These are phyloP conservation scores for Brachyhypopomus gauderio DNA, from an alignment of 2,113 vertebrate species.

Conservation along the genomic window DNA sequence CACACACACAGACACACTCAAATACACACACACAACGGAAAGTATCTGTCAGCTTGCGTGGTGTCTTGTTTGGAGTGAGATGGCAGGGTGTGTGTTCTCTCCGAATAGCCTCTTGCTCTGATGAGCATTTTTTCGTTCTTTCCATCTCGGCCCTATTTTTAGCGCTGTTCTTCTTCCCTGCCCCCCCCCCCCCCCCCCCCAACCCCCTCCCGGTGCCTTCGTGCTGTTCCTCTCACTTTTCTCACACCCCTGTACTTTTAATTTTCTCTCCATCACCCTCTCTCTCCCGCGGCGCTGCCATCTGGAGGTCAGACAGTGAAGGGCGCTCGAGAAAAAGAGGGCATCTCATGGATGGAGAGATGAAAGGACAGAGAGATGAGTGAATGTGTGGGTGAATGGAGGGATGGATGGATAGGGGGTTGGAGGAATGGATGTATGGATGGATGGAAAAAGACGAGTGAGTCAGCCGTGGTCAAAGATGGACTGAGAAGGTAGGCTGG, in stretches of 20 bases:
- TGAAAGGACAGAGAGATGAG: background rate
- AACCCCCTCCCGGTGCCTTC: constrained; percentile 46
- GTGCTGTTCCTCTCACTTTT: constrained; percentile 61
- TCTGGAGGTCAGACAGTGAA: constrained; percentile 79
- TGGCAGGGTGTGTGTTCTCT: too few species aligned
- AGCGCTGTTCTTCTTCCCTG: constrained; percentile 46
- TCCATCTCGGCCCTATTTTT: constrained; percentile 58
- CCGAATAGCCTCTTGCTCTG: background rate
- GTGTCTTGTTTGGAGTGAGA: too few species aligned
- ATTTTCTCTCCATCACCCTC: constrained; percentile 73
- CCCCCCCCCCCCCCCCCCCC: constrained; percentile 36
- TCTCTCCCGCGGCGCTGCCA: constrained; percentile 73
- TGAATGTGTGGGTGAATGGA: background rate
- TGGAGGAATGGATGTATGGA: background rate
- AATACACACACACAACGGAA: too few species aligned
- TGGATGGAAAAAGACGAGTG: constrained; percentile 27
- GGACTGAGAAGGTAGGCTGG: background rate
- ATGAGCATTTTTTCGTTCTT: constrained; percentile 43
- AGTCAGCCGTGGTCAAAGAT: background rate
- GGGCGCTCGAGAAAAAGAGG: constrained; percentile 63
- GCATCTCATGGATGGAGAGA: constrained; percentile 9
- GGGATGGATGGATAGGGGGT: constrained; percentile 4
- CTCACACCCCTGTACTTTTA: constrained; percentile 70
- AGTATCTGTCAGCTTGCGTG: too few species aligned
- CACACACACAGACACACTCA: too few species aligned